A percentile compares a stretch with the other conserved stretches of the same genome.
Conservation (phyloP, 2,113 vertebrate species). For the Gobiocypris rarus region DNA sequence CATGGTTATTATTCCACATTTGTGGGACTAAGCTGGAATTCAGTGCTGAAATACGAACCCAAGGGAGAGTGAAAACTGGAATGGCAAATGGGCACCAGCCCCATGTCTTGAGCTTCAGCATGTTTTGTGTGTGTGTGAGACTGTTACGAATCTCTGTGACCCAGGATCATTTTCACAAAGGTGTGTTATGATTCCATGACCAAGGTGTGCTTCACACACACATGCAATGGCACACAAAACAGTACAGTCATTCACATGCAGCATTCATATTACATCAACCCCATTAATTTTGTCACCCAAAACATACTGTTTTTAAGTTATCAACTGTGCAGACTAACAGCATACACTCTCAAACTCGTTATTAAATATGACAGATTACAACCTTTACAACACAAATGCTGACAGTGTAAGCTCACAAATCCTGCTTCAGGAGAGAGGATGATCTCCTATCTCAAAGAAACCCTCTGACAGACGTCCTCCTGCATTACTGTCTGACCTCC, state of each 20-base stretch:
- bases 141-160: constrained; percentile 57
- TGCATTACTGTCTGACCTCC: constrained; percentile 22
- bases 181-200: constrained; percentile 56
- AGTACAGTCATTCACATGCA: not conserved
- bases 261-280: not conserved
- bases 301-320: not conserved
- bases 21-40: constrained; percentile 44
- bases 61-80: constrained; percentile 40
- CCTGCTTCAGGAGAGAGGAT: constrained; percentile 38
- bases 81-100: constrained; percentile 35
- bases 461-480: constrained; percentile 17
- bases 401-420: not conserved
- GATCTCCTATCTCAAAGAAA: constrained; percentile 19
- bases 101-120: constrained; percentile 36
- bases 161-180: constrained; percentile 53
- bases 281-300: not conserved
- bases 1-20: constrained; percentile 41
- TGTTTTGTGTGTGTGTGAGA: constrained; percentile 52
- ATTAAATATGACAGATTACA: constrained; percentile 22
- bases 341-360: not conserved
- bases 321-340: not conserved
- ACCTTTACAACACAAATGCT: constrained; percentile 1
- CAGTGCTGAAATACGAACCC: constrained; percentile 47
- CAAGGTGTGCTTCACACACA: constrained; percentile 23
- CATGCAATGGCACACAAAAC: not conserved